phyloP scores from a whole-genome alignment of 2,888 invertebrate genomes.

The Eupithecia abbreviata region DNA sequence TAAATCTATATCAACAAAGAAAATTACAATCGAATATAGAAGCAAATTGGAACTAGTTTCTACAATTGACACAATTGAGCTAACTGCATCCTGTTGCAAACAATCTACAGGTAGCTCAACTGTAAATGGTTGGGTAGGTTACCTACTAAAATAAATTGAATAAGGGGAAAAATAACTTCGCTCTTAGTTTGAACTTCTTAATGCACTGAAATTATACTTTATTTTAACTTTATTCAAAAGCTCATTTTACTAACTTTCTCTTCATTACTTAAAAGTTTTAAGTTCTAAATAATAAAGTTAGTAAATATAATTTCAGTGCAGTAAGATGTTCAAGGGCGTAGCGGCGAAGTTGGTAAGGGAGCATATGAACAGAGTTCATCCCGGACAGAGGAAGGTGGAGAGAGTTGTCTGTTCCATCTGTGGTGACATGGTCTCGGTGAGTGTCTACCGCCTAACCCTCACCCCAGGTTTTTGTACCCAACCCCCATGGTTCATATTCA shows the following conservation, averaged over 20 bases:
- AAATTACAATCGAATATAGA: too few species aligned
- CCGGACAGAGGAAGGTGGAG: constrained; percentile 4
- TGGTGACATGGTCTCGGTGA: constrained; percentile 32
- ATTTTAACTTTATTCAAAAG: background rate
- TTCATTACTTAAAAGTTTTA: background rate
- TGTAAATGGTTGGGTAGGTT: too few species aligned
- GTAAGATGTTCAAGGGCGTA: constrained; percentile 15
- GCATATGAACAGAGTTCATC: background rate
- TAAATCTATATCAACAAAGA: too few species aligned
- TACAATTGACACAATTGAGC: too few species aligned
- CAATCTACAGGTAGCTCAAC: too few species aligned
- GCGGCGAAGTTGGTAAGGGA: constrained; percentile 25
- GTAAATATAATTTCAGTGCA: constrained; percentile 13
- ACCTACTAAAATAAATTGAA: too few species aligned
- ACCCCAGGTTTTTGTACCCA: too few species aligned
- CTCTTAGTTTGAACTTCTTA: background rate
- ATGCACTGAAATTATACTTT: constrained; percentile 14
- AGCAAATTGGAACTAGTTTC: too few species aligned
- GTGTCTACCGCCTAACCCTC: background rate
- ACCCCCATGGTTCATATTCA: too few species aligned
- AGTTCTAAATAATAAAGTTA: constrained; percentile 1
- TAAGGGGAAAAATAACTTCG: constrained; percentile 23
- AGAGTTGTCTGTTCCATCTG: constrained; percentile 8
- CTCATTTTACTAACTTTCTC: background rate
- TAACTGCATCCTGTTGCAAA: too few species aligned